Base-by-base conservation (phyloP, 2,113 vertebrate genomes). In the Ifrita kowaldi region DNA sequence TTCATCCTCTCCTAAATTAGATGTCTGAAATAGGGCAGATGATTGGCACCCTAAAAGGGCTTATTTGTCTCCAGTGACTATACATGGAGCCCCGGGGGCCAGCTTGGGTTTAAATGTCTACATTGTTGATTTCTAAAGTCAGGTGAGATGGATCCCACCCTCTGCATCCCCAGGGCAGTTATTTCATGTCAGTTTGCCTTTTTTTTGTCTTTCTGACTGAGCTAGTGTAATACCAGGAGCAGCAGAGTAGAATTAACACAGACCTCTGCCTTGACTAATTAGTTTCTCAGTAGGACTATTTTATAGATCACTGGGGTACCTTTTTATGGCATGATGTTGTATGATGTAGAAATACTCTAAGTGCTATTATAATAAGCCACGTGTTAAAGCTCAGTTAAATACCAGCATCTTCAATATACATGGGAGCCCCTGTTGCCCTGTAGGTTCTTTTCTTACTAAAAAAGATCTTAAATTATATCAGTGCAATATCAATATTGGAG, bases 121-220 rank as follows among this genome's bases (percentile, higher is more conserved):
- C 69, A 41, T 84, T 95, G 93, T 92, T 95, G 76, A 95, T 95
- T 80, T 95, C 87, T 93, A 63, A 92, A 96, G 77, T 92, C 93
- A 96, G 94, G 94, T 97, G 93, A 96, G 94, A 96, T 87, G 83
- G 94, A 95, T 96, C 93, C 95, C 80, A 95, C 91, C 68, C 32
- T 91, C 64, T 78, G 7, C 78, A 89, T 71, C 88, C 76, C 33
- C 65, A 93, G 92, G 90, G 44, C 64, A 57, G 73, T 89, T 96
- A 71, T 93, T 96, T 93, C 46, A 87, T 84, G 85, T 87, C 73
- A 49, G 33, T 67, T 87, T 84, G 77, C 63, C 49, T 95, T 85
- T 81, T 93, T 85, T 93, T 95, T 85, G 47, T 74, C 71, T 94
- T 75, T 94, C 67, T 87, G 83, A 93, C 82, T 6, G 6, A 92